Percentiles rank a stretch among this genome's conserved stretches.
phyloP scores from a whole-genome alignment of 2,888 invertebrate genomes.

The Limenitis camilla region DNA sequence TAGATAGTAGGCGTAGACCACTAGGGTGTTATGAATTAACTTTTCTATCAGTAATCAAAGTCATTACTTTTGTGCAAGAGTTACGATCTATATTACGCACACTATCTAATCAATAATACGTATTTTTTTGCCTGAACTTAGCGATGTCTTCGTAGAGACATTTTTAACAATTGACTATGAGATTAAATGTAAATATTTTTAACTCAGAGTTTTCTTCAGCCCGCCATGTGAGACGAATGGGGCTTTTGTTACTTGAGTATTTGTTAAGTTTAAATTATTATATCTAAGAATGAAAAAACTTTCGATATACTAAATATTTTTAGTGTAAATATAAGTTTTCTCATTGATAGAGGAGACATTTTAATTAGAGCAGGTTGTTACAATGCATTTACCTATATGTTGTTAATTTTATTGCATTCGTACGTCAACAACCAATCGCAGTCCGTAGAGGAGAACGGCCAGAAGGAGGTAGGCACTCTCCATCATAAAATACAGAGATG shows the following conservation, averaged over 20 bases:
- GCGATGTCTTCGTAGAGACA: constrained; percentile 71
- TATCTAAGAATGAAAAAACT: constrained; percentile 54
- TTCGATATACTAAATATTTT: constrained; percentile 52
- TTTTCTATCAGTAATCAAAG: constrained; percentile 71
- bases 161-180: constrained; percentile 61
- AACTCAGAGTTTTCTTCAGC: constrained; percentile 54
- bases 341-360: constrained; percentile 52
- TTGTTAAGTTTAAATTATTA: constrained; percentile 52
- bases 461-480: constrained; percentile 69
- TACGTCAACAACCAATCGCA: constrained; percentile 74
- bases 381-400: constrained; percentile 73
- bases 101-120: constrained; percentile 58
- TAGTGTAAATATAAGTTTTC: constrained; percentile 53
- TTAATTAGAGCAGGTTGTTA: constrained; percentile 65
- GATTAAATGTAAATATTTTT: constrained; percentile 71
- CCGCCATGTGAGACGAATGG: constrained; percentile 62
- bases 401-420: constrained; percentile 75
- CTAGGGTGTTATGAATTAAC: constrained; percentile 70
- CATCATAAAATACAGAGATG: constrained; percentile 44
- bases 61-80: constrained; percentile 71
- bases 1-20: constrained; percentile 73
- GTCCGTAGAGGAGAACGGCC: constrained; percentile 74
- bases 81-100: constrained; percentile 67
- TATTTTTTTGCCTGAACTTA: constrained; percentile 69
- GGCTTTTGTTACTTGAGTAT: constrained; percentile 64